Percentiles rank a stretch among this genome's conserved stretches.
phyloP scores from a whole-genome alignment of 2,888 invertebrate genomes.

The Xestia xanthographa region DNA sequence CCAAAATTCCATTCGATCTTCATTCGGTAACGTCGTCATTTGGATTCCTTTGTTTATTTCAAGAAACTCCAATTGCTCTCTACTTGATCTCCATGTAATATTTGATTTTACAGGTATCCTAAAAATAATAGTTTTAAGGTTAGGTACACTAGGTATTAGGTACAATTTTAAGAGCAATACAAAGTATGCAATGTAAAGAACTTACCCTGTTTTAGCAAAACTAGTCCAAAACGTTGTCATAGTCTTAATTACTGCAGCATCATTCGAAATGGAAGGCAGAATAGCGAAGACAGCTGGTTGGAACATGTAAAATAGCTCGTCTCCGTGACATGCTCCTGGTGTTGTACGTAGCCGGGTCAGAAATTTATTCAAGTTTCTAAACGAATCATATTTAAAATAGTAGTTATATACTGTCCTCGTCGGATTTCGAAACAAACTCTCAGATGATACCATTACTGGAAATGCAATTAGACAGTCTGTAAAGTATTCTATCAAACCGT shows the following conservation, averaged over 20 bases:
- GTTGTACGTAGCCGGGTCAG: slow-evolving; percentile 47
- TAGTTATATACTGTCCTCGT: slow-evolving; percentile 68
- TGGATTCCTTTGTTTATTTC: slow-evolving; percentile 47
- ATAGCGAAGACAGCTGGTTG: slow-evolving; percentile 56
- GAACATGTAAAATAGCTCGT: slow-evolving; percentile 71
- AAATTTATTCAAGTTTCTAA: slow-evolving; percentile 70
- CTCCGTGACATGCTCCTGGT: slow-evolving; percentile 70
- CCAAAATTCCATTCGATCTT: slow-evolving; percentile 64
- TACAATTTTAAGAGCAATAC: too few species aligned
- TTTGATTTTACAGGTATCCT: slow-evolving; percentile 48
- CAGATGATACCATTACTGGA: slow-evolving; percentile 59
- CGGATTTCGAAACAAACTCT: slow-evolving; percentile 52
- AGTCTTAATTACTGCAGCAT: slow-evolving; percentile 60
- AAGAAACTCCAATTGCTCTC: slow-evolving; percentile 50
- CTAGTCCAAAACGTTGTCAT: slow-evolving; percentile 71
- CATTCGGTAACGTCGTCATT: slow-evolving; percentile 57
- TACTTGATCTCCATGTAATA: slow-evolving; percentile 52
- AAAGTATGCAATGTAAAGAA: not conserved
- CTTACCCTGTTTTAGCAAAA: slow-evolving; percentile 74
- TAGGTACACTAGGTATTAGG: not conserved
- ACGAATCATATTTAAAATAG: slow-evolving; percentile 71
- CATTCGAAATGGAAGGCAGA: slow-evolving; percentile 49
- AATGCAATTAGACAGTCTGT: slow-evolving; percentile 70
- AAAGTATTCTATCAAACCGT: slow-evolving; percentile 70
- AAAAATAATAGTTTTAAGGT: slow-evolving; percentile 37